A percentile compares a stretch with the other conserved stretches of the same genome.
Conservation (phyloP, 1,140 invertebrate genomes). For the Procambarus virginalis region DNA sequence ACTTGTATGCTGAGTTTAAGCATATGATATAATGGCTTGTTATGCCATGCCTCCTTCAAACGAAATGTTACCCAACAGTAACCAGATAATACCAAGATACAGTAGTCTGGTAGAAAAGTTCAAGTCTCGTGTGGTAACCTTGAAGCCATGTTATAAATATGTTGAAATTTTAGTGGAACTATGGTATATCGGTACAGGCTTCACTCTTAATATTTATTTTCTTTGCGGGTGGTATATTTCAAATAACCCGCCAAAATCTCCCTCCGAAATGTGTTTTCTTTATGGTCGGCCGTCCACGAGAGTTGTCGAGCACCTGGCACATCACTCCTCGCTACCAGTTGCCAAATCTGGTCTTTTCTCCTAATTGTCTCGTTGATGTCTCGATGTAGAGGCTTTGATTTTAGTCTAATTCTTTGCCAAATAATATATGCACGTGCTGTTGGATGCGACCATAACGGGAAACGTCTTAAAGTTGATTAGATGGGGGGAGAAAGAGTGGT, state of each 20-base stretch:
- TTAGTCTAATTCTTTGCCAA: neutral
- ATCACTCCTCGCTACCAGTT: neutral
- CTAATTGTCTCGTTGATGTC: neutral
- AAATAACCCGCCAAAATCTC: neutral
- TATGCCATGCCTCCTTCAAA: too few species aligned
- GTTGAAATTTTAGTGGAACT: too few species aligned
- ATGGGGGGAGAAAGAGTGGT: neutral
- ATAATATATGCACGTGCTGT: neutral
- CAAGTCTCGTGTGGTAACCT: too few species aligned
- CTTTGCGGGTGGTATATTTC: neutral
- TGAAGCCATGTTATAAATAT: too few species aligned
- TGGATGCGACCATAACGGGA: neutral
- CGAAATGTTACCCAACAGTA: too few species aligned
- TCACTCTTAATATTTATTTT: neutral
- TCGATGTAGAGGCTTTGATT: neutral
- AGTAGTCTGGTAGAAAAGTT: too few species aligned
- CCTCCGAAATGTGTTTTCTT: neutral
- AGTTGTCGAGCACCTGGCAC: slow-evolving; percentile 23
- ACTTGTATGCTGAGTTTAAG: too few species aligned
- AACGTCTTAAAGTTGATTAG: neutral
- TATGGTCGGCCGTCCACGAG: neutral
- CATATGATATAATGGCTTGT: too few species aligned
- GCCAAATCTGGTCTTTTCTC: neutral
- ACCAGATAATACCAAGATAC: too few species aligned
- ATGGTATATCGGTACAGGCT: too few species aligned